Base-by-base conservation (phyloP, 2,113 vertebrate species). In the Microcebus tavaratra region DNA sequence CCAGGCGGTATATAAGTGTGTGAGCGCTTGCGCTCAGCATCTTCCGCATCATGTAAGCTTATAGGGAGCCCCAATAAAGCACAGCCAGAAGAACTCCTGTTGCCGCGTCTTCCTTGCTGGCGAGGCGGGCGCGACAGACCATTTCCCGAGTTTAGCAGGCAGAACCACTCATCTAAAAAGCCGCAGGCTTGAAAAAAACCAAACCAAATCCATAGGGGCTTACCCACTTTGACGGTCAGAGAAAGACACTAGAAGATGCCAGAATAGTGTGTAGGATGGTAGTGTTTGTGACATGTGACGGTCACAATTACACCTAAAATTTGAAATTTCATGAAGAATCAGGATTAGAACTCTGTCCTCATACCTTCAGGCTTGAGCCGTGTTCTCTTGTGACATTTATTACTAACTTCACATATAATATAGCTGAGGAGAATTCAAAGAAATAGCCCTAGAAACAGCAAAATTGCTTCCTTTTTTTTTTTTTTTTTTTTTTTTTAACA, bases 381-480 rank as follows among this genome's bases (percentile, higher is more conserved):
- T 67, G 81, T 36, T 34, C 13, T 79, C 39, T 92, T 79, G 48
- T 1, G 7, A 80, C 9, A 12, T 75, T 93, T 68, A 45, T 31
- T 96, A 36, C 72, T 79, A 84, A 90, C 84, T 80, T 48, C n/a
- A 48, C 11, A 13, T 27, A 84, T 20, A 31, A 55, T 48, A 55
- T 20, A 87, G 39, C 8, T 45, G 11, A 65, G 17, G 31, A 45
- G 6, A 85, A 72, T 91, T 94, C 70, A 88, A 87, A 91, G 65
- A 88, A 67, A 72, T 80, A 96, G 75, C 39, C 59, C 36, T 75
- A 45, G 36, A 94, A 95, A 90, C 1, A 63, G 87, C 21, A 94
- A 70, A 94, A 84, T 89, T 61, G 17, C 17, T 87, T 97, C 82
- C 31, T 95, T 88, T 94, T 92, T 95, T 88, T 94, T 92, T 36